A percentile compares a stretch with the other conserved stretches of the same genome.
These are phyloP conservation scores for Olivierus martensii DNA, from an alignment of 1,140 invertebrate genomes.

Conservation along the genomic window DNA sequence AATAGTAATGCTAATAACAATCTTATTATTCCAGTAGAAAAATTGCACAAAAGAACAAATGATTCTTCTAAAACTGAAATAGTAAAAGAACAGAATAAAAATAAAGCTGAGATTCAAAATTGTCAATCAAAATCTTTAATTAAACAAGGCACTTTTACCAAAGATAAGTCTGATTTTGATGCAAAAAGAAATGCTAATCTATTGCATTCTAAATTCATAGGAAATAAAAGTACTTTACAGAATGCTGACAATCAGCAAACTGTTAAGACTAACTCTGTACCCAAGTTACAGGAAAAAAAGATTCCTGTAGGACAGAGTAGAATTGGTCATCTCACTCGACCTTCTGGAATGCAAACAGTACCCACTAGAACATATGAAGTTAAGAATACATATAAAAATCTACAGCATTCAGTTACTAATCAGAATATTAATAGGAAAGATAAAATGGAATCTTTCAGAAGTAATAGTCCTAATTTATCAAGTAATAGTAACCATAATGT, in stretches of 20 bases:
- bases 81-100: too few species aligned
- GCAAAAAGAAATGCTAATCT: conserved; percentile 28
- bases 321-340: too few species aligned
- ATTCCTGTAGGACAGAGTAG: too few species aligned
- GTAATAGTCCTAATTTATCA: conserved; percentile 11
- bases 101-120: background rate
- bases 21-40: too few species aligned
- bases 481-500: conserved; percentile 16
- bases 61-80: too few species aligned
- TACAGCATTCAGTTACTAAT: too few species aligned
- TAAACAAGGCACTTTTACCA: conserved; percentile 73
- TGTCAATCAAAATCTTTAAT: conserved; percentile 37
- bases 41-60: too few species aligned
- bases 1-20: too few species aligned
- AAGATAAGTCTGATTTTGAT: conserved; percentile 45
- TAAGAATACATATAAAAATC: too few species aligned
- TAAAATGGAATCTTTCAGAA: background rate
- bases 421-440: background rate
- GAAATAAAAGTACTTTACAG: conserved; percentile 18
- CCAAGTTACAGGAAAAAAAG: background rate
- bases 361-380: too few species aligned
- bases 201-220: conserved; percentile 1
- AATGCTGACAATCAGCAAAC: conserved; percentile 8
- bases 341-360: too few species aligned
- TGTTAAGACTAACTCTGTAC: conserved; percentile 1